Evolutionary conservation across 2,113 vertebrate species (phyloP), one percentile per base, ranked within the genome.

Genomic region (Thinocorus orbignyianus): DNA sequence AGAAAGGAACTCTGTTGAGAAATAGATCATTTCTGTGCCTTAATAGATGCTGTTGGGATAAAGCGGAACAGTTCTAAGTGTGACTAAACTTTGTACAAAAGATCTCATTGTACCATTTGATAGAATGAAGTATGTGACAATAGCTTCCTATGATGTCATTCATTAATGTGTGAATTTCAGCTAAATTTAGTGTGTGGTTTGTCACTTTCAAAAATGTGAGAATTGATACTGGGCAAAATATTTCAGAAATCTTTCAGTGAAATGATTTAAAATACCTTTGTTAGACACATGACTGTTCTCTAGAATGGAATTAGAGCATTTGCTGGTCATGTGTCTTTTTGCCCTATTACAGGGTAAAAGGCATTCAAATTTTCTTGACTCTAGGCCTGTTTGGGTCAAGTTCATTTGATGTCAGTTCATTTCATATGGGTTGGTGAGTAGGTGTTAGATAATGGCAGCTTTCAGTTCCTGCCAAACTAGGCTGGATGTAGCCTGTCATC

Each of bases 241-340:
- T 25, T 68, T 23, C 19, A 79, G 44, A 74, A 90, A 31, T 66
- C 2, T 16, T 66, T 61, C 25, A 68, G 42, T 41, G 49, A 31
- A 88, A 68, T 3, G 5, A 7, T 73, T 86, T 65, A 65, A 73
- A 93, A 66, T 66, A 24, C 31, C 10, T 64, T 91, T 72, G 8
- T 68, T 60, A 49, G 20, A 76, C 18, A 8, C 48, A 46, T 0
- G 0, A 18, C n/a, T 64, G 11, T 20, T 46, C 41, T 76, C 11
- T 39, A 71, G 33, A 62, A 55, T 2, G 12, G 31, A 86, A 79
- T 39, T 42, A 35, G 13, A 42, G 48, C 22, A n/a, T 84, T 86
- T 95, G 2, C 35, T 80, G 17, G 3, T 74, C 37, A 41, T 20
- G 23, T 83, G n/a, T 73, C 30, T 31, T 22, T 82, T 22, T 68